phyloP scores from a whole-genome alignment of 2,888 invertebrate genomes.

The Eristalinus sepulchralis region DNA sequence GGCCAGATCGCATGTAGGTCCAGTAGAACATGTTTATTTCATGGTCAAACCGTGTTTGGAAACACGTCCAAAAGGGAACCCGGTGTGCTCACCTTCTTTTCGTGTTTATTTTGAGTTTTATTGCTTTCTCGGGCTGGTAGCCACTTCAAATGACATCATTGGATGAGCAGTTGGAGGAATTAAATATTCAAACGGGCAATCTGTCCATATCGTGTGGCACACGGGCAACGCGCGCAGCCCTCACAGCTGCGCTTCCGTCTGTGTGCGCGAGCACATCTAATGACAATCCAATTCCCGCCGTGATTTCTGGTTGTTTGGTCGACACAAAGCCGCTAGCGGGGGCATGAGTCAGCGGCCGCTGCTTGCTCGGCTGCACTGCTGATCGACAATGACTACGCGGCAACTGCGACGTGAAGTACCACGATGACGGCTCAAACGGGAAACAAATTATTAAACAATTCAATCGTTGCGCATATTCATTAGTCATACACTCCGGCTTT shows the following conservation, averaged over 20 bases:
- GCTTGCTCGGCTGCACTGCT: not conserved
- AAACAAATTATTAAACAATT: constrained; percentile 54
- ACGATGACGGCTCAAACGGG: constrained; percentile 28
- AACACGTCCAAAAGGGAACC: constrained; percentile 34
- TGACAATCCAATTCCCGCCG: not conserved
- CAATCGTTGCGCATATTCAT: constrained; percentile 57
- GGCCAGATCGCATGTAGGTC: constrained; percentile 4
- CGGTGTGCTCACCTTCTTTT: not conserved
- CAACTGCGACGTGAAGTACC: not conserved
- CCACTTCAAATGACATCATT: not conserved
- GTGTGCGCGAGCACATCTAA: not conserved
- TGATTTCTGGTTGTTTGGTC: not conserved
- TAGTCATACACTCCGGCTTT: constrained; percentile 39
- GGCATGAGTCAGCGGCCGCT: not conserved
- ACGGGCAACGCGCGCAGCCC: not conserved
- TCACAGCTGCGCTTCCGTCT: not conserved
- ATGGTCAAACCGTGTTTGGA: constrained; percentile 58
- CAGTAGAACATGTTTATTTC: constrained; percentile 58
- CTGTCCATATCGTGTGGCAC: not conserved
- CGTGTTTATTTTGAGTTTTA: not conserved
- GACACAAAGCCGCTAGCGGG: not conserved
- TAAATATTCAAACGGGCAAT: not conserved
- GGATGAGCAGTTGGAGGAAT: not conserved
- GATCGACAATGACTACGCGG: not conserved
- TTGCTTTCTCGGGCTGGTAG: not conserved